phyloP scores from a whole-genome alignment of 2,797 vertebrate genomes.

The Mionectes olivaceus region DNA sequence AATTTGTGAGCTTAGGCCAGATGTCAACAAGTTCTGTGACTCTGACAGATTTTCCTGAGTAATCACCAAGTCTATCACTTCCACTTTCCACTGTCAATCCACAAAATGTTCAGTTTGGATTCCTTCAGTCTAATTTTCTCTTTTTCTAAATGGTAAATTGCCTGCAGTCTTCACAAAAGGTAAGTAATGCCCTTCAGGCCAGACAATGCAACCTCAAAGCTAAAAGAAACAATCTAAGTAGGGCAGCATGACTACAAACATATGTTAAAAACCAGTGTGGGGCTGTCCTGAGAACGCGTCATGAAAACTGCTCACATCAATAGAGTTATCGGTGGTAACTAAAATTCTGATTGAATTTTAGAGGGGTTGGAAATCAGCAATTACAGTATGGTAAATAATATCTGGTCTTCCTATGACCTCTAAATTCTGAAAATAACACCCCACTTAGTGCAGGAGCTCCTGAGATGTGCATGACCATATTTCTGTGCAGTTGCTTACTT shows the following conservation, averaged over 20 bases:
- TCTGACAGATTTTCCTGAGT: background rate
- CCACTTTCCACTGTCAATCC: background rate
- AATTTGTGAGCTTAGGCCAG: background rate
- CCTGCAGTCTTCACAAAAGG: background rate
- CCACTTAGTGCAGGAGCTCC: background rate
- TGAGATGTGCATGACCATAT: background rate
- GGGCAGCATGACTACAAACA: rapidly evolving
- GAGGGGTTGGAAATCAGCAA: background rate
- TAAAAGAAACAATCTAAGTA: background rate
- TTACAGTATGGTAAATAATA: background rate
- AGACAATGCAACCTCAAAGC: background rate
- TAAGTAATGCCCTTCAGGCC: background rate
- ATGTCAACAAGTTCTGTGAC: background rate
- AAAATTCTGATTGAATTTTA: background rate
- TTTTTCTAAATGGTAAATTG: background rate
- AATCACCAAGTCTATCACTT: background rate
- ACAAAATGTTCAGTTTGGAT: background rate
- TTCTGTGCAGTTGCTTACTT: background rate
- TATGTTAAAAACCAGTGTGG: background rate
- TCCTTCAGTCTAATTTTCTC: background rate
- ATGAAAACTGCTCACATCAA: background rate
- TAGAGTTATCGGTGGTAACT: background rate
- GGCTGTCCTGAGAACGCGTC: background rate
- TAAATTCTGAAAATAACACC: background rate
- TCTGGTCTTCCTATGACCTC: background rate